Evolutionary conservation across 2,113 vertebrate genomes (phyloP).

Genomic region (Neoarius graeffei): DNA sequence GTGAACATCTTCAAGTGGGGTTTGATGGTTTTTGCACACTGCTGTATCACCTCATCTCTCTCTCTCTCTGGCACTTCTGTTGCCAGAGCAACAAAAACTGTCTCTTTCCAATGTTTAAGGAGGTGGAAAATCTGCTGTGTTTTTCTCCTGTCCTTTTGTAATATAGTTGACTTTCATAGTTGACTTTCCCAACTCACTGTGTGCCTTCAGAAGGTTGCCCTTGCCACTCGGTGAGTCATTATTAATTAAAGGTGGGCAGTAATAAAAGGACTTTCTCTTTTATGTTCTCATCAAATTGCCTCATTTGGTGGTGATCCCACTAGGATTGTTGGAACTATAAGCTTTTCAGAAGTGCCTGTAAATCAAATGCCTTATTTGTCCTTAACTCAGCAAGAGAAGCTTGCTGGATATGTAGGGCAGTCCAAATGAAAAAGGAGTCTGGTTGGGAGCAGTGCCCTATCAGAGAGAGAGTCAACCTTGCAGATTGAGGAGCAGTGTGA

Average conservation of each 20-base stretch:
- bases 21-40: background rate
- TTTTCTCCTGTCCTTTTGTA: background rate
- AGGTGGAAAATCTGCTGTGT: background rate
- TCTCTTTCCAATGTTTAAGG: background rate
- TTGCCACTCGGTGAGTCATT: background rate
- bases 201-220: no score
- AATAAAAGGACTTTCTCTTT: background rate
- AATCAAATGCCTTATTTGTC: background rate
- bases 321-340: background rate
- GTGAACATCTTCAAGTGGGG: background rate
- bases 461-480: background rate
- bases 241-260: background rate
- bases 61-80: background rate
- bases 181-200: background rate
- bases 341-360: background rate
- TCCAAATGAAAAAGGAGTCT: background rate
- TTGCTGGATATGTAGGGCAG: background rate
- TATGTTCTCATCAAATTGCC: background rate
- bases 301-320: background rate
- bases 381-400: background rate
- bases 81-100: background rate
- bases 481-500: background rate
- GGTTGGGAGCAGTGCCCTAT: background rate
- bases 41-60: background rate
- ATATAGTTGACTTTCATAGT: background rate